A percentile compares a stretch with the other conserved stretches of the same genome.
These are phyloP conservation scores for Benitochromis conjunctus DNA, from an alignment of 2,113 vertebrate species.

Conservation along the genomic window DNA sequence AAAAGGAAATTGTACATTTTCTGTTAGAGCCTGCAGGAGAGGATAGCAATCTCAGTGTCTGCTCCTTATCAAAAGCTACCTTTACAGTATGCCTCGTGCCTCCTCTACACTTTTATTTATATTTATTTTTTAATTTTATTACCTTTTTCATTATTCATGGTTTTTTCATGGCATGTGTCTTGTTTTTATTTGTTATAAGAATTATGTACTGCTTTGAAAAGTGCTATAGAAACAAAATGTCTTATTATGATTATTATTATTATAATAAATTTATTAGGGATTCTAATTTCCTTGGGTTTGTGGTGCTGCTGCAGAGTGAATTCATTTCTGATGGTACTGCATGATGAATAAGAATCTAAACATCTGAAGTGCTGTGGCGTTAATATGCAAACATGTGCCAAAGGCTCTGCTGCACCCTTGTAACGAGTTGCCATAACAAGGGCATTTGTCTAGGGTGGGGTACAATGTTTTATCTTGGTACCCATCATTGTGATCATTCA, in stretches of 20 bases:
- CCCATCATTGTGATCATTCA: background rate
- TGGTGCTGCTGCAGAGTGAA: background rate
- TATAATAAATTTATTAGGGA: background rate
- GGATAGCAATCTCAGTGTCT: background rate
- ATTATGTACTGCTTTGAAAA: background rate
- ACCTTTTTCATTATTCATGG: background rate
- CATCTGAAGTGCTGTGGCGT: background rate
- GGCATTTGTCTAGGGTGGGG: background rate
- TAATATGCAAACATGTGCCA: background rate
- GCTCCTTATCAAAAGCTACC: background rate
- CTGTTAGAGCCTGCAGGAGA: background rate
- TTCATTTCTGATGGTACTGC: background rate
- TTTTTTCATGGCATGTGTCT: background rate
- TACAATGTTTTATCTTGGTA: background rate
- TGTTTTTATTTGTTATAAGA: rapidly evolving
- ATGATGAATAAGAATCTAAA: background rate
- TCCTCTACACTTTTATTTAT: background rate
- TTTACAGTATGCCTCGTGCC: background rate
- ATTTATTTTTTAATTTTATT: background rate
- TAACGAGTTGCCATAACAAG: background rate
- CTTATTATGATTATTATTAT: background rate
- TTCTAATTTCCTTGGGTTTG: background rate
- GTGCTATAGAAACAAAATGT: background rate
- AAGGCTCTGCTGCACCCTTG: background rate
- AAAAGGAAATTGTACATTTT: background rate